Percentiles rank a stretch among this genome's conserved stretches.
phyloP scores from a whole-genome alignment of 2,797 vertebrate genomes.

The Anas georgica region DNA sequence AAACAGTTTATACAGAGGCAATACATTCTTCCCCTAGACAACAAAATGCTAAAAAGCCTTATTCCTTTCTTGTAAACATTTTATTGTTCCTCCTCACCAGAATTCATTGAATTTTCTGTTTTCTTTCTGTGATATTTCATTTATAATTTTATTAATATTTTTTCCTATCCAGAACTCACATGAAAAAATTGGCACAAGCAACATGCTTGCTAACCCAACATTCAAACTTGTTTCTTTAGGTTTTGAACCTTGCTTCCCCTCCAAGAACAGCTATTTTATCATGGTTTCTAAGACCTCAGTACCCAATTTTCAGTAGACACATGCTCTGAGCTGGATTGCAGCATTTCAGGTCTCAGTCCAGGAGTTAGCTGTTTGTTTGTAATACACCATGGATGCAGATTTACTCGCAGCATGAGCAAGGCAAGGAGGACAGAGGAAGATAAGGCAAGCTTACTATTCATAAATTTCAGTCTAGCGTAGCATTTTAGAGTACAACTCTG shows the following conservation, averaged over 20 bases:
- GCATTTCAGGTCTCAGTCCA: background rate
- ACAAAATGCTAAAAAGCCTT: background rate
- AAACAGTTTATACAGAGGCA: background rate
- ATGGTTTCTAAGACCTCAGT: background rate
- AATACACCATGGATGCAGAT: background rate
- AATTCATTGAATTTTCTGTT: background rate
- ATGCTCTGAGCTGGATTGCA: background rate
- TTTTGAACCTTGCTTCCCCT: background rate
- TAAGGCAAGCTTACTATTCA: conserved; percentile 27
- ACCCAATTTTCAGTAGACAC: background rate
- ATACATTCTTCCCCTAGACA: background rate
- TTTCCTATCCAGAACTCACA: background rate
- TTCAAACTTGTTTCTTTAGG: background rate
- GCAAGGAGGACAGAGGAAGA: background rate
- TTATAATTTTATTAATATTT: background rate
- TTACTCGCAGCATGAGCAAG: background rate
- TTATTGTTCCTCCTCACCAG: background rate
- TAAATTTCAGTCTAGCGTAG: conserved; percentile 20
- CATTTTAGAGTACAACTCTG: conserved; percentile 37
- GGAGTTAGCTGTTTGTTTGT: background rate
- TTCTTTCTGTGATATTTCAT: background rate
- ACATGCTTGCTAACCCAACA: background rate
- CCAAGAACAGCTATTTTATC: background rate
- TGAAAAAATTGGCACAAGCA: background rate
- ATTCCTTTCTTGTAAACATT: background rate